These are phyloP conservation scores for Corythornis madagascariensis DNA, from an alignment of 2,113 vertebrate species.

Conservation along the genomic window DNA sequence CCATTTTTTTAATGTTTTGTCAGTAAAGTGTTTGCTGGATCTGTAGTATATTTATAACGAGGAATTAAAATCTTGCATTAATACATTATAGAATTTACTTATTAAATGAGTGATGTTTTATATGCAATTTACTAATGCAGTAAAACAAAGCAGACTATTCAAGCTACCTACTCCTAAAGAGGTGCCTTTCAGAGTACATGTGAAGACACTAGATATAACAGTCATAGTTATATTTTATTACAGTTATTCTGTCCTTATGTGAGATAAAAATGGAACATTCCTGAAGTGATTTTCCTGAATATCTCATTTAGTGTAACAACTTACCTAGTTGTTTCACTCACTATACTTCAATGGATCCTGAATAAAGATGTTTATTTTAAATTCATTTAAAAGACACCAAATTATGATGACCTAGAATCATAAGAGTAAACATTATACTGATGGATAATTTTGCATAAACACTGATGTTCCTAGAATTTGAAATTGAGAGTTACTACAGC, in stretches of 20 bases:
- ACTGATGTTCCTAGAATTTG: not conserved
- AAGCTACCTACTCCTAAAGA: not conserved
- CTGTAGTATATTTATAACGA: not conserved
- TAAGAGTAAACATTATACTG: not conserved
- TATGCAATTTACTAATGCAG: not conserved
- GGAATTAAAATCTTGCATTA: not conserved
- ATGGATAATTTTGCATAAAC: not conserved
- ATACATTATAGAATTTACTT: not conserved
- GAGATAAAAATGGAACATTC: not conserved
- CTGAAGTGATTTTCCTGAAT: not conserved
- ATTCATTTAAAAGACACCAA: not conserved
- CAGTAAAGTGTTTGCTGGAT: not conserved
- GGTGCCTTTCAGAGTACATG: not conserved
- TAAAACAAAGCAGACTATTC: not conserved
- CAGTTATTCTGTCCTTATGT: not conserved
- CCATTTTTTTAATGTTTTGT: not conserved
- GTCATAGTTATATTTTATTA: not conserved
- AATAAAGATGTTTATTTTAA: not conserved
- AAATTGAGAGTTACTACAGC: not conserved
- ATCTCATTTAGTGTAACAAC: not conserved
- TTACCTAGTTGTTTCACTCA: not conserved
- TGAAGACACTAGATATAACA: not conserved
- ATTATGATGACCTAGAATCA: fast-evolving
- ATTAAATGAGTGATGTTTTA: not conserved
- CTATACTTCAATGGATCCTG: not conserved